phyloP scores from a whole-genome alignment of 2,113 vertebrate species.

The Stomatorhinus ivindoensis region DNA sequence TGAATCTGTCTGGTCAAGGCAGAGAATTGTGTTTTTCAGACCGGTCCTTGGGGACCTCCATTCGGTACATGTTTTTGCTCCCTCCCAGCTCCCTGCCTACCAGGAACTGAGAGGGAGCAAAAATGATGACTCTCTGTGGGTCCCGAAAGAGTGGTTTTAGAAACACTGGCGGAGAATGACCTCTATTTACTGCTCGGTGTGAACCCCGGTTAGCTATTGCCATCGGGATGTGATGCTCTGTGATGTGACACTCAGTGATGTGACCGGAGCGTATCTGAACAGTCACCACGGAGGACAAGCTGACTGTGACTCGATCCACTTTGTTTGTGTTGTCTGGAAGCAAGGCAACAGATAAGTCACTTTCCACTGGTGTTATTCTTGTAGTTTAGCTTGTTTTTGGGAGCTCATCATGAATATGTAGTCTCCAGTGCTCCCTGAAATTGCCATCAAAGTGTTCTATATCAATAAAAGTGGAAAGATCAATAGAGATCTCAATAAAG shows the following conservation, averaged over 20 bases:
- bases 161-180: background rate
- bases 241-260: background rate
- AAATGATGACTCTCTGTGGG: background rate
- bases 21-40: background rate
- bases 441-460: background rate
- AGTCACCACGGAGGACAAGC: background rate
- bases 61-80: background rate
- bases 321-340: background rate
- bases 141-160: background rate
- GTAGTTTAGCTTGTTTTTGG: background rate
- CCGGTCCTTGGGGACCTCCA: background rate
- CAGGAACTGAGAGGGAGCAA: background rate
- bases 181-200: background rate
- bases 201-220: background rate
- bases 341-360: background rate
- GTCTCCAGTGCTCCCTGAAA: background rate
- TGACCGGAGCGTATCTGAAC: background rate
- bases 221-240: background rate
- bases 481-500: background rate
- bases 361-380: background rate
- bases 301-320: background rate
- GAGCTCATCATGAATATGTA: background rate
- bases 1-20: background rate
- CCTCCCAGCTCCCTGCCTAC: background rate
- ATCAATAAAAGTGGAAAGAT: background rate